Evolutionary conservation across 1,140 invertebrate species (phyloP), one percentile per base, ranked within the genome.

Genomic region (Diabrotica undecimpunctata): DNA sequence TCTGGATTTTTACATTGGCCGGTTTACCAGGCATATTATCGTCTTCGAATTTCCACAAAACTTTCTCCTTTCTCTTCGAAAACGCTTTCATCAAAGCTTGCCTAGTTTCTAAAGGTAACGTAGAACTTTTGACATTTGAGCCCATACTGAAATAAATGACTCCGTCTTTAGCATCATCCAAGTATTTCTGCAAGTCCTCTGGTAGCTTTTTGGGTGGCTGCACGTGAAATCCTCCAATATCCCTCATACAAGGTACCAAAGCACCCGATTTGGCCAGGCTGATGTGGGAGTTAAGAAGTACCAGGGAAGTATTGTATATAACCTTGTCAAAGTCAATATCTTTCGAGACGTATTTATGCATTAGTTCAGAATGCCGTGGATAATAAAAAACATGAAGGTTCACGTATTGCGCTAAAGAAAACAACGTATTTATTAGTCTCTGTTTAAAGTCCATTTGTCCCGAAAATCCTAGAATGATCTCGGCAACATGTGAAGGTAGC

Each of bases 101-200:
- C 25, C 74, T 55, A 58, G 74, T 79, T 6, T 74, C 66, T 38
- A 66, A 64, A 2, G 79, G 73, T 37, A 86, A 78, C 2, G 83
- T 82, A 54, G 81, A 78, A 50, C 84, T 83, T 54, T 83, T 78
- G 0, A 86, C 77, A 78, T 84, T 85, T 0, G 82, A 81, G 5
- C 87, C 87, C 60, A 88, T 77, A 70, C 84, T 86, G 66, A 88
- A 83, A 60, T 85, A 83, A 55, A 88, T 82, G 2, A 82, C 81
- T 4, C 86, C 86, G 35, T 82, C 72, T 11, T 81, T 73, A 7
- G 80, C 77, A 0, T 71, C 73, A 36, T 83, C 80, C 9, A 86
- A 64, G 61, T 80, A 84, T 12, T 80, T 69, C 70, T 83, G 67
- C n/a, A 86, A 71, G 62, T 84, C 80, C 10, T 79, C 51, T 12